A percentile compares a stretch with the other conserved stretches of the same genome.
These are phyloP conservation scores for Pandemis cinnamomeana DNA, from an alignment of 2,888 invertebrate genomes.

Conservation along the genomic window DNA sequence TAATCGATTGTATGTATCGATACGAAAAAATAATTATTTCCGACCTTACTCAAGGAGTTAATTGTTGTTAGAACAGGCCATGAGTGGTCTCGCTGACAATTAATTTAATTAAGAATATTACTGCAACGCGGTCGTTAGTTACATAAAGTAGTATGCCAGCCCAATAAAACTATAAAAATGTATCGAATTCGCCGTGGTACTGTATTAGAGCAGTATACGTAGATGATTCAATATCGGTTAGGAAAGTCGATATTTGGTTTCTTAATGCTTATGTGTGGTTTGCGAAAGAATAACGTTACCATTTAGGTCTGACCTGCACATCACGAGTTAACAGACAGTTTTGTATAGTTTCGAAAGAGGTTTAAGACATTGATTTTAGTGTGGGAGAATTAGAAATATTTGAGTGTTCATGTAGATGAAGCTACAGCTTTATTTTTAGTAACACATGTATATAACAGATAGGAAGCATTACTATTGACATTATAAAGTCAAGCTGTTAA, in stretches of 20 bases:
- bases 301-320: conserved; percentile 36
- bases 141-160: conserved; percentile 57
- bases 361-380: not conserved
- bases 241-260: conserved; percentile 36
- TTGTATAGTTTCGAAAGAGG: conserved; percentile 18
- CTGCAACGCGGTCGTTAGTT: conserved; percentile 59
- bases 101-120: conserved; percentile 71
- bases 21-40: conserved; percentile 71
- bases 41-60: conserved; percentile 76
- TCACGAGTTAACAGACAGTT: conserved; percentile 27
- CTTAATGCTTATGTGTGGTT: conserved; percentile 34
- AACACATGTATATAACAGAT: no score
- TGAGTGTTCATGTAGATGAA: not conserved
- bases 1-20: conserved; percentile 74
- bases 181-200: conserved; percentile 36
- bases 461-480: no score
- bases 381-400: conserved; percentile 9
- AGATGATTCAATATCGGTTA: conserved; percentile 32
- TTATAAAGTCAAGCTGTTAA: no score
- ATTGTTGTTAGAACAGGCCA: conserved; percentile 66
- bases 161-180: conserved; percentile 45
- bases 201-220: conserved; percentile 36
- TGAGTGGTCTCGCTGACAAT: conserved; percentile 62
- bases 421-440: not conserved
- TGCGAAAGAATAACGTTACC: conserved; percentile 38